Conservation (phyloP, 2,888 invertebrate species). For the Amphipyra tragopoginis region DNA sequence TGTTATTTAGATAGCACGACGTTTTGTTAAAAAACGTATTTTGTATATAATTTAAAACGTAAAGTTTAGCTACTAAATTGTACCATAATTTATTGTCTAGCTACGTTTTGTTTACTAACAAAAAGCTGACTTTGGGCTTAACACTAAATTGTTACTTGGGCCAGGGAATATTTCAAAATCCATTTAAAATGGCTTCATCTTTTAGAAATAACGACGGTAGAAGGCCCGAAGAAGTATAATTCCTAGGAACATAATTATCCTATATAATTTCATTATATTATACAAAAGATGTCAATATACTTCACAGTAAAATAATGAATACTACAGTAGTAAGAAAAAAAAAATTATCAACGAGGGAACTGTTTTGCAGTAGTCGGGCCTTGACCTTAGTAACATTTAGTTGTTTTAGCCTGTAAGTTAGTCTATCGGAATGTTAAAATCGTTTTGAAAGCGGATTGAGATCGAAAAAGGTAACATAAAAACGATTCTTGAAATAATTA, state of each 20-base stretch:
- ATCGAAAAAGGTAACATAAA: conserved; percentile 33
- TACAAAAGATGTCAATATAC: background rate
- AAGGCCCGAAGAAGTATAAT: no score
- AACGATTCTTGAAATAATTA: background rate
- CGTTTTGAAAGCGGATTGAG: conserved; percentile 31
- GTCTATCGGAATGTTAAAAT: conserved; percentile 10
- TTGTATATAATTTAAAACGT: conserved; percentile 72
- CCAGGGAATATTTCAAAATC: background rate
- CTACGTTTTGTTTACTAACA: conserved; percentile 24
- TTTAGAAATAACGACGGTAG: background rate
- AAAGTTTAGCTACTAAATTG: conserved; percentile 29
- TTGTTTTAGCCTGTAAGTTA: conserved; percentile 7
- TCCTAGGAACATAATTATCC: no score
- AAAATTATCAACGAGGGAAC: background rate
- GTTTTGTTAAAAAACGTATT: conserved; percentile 66
- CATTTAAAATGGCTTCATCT: background rate
- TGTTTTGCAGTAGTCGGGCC: background rate
- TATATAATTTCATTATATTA: no score
- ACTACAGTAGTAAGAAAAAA: no score
- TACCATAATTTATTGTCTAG: conserved; percentile 26
- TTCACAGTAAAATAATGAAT: background rate
- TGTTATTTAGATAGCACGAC: conserved; percentile 77
- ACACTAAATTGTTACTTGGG: conserved; percentile 19
- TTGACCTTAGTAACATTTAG: conserved; percentile 19
- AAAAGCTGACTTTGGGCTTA: conserved; percentile 9